Conservation (phyloP, 2,797 vertebrate species). For the Epinephelus awoara region DNA sequence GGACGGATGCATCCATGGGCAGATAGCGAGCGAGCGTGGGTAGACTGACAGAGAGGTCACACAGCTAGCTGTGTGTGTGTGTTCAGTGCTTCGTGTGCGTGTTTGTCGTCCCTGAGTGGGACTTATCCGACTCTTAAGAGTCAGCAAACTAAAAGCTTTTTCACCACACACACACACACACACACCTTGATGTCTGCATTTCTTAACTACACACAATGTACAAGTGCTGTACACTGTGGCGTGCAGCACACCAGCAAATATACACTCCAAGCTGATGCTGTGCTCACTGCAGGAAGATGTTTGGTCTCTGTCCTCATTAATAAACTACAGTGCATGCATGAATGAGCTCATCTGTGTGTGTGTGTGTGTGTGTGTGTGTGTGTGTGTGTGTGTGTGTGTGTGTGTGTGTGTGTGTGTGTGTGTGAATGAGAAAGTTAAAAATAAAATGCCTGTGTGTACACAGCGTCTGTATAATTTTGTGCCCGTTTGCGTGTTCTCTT, state of each 20-base stretch:
- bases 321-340: conserved; percentile 69
- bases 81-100: conserved; percentile 13
- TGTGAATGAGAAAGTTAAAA: conserved; percentile 32
- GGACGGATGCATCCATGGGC: conserved; percentile 40
- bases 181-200: conserved; percentile 6
- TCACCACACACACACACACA: conserved; percentile 16
- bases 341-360: conserved; percentile 37
- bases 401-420: conserved; percentile 15
- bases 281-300: conserved; percentile 11
- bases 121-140: conserved; percentile 25
- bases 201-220: not conserved
- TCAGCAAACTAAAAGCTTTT: conserved; percentile 69
- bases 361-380: conserved; percentile 20
- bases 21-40: conserved; percentile 38
- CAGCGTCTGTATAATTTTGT: not conserved
- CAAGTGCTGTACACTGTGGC: not conserved
- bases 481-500: not conserved
- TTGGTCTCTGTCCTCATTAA: conserved; percentile 69
- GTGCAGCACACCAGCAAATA: conserved; percentile 13
- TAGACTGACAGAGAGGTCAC: conserved; percentile 59
- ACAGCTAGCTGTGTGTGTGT: conserved; percentile 4
- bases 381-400: conserved; percentile 9
- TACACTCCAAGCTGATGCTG: conserved; percentile 19
- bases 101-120: conserved; percentile 25
- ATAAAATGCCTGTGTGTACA: not conserved